A percentile compares a stretch with the other conserved stretches of the same genome.
These are phyloP conservation scores for Tyrannus savana DNA, from an alignment of 2,113 vertebrate genomes.

Conservation along the genomic window DNA sequence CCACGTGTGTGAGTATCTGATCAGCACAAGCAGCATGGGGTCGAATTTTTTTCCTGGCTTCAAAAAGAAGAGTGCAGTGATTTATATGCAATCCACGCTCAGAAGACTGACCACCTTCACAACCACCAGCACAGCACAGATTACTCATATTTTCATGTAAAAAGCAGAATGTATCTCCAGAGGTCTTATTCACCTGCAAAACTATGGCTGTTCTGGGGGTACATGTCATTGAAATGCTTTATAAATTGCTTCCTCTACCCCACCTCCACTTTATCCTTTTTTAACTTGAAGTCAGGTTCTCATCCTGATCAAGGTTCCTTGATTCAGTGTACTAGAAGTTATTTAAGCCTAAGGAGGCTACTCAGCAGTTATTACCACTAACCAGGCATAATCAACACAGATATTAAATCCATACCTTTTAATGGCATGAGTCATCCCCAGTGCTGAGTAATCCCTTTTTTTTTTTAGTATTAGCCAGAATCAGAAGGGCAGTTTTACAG, in stretches of 20 bases:
- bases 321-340: neutral
- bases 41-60: neutral
- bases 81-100: neutral
- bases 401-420: conserved; percentile 41
- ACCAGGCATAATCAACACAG: neutral
- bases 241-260: neutral
- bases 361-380: conserved; percentile 16
- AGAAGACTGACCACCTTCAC: neutral
- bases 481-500: neutral
- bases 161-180: neutral
- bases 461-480: neutral
- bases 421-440: conserved; percentile 6
- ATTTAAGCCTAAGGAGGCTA: neutral
- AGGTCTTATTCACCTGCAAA: neutral
- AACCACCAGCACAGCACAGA: neutral
- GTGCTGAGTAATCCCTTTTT: conserved; percentile 15
- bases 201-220: rapidly evolving
- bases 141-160: too few species aligned
- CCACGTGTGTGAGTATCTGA: neutral
- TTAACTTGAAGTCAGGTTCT: neutral
- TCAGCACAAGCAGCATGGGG: conserved; percentile 16
- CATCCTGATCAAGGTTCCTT: neutral
- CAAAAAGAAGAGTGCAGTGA: neutral
- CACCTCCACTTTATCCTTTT: neutral
- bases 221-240: neutral